Evolutionary conservation across 1,140 invertebrate genomes (phyloP).

Genomic region (Hylaeus anthracinus): DNA sequence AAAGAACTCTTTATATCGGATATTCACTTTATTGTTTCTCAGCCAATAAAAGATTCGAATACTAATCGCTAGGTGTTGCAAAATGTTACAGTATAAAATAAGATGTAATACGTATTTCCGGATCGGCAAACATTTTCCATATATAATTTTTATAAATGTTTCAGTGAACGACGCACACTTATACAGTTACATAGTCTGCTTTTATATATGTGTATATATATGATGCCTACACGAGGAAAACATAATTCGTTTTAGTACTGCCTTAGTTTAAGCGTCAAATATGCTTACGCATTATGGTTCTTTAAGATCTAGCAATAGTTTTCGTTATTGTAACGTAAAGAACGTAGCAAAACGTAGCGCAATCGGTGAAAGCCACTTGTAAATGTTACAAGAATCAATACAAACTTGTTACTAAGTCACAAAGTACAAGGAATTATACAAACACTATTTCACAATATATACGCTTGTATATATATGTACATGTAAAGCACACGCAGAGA

Average conservation of each 20-base stretch:
- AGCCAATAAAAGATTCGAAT: conserved; percentile 61
- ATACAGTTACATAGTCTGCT: not conserved
- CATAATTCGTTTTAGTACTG: not conserved
- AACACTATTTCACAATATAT: conserved; percentile 17
- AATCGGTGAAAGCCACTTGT: conserved; percentile 6
- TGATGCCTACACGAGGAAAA: not conserved
- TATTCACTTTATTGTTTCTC: conserved; percentile 73
- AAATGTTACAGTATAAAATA: conserved; percentile 15
- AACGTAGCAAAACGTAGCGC: conserved; percentile 16
- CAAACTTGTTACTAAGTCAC: conserved; percentile 65
- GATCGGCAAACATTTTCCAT: conserved; percentile 10
- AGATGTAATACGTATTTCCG: conserved; percentile 2
- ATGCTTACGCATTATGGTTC: too few species aligned
- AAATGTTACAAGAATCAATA: conserved; percentile 3
- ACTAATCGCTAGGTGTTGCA: conserved; percentile 56
- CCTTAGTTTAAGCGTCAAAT: too few species aligned
- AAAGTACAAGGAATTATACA: conserved; percentile 38
- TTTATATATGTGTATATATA: not conserved
- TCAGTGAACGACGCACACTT: not conserved
- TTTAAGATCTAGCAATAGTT: not conserved
- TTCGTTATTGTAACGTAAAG: conserved; percentile 16
- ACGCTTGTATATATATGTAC: not conserved
- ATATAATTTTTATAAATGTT: conserved; percentile 1
- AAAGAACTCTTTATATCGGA: conserved; percentile 51
- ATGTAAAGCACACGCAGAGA: not conserved